A percentile compares a stretch with the other conserved stretches of the same genome.
Evolutionary conservation across 2,888 invertebrate genomes (phyloP).

Genomic region (Cantharis rufa): DNA sequence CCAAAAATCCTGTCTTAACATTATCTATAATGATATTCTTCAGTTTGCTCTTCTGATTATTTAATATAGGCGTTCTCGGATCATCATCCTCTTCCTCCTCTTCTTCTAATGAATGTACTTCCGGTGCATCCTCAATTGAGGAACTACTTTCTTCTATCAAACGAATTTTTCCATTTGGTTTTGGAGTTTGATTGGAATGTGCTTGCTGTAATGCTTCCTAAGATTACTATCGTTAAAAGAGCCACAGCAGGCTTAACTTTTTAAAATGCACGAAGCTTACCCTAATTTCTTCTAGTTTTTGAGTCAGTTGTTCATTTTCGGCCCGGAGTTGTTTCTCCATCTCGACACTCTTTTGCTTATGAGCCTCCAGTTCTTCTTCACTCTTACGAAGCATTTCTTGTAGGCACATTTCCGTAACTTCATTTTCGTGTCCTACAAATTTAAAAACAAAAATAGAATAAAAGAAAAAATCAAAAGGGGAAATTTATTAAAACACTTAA

Average conservation of each 20-base stretch:
- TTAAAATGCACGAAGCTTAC: conserved; percentile 8
- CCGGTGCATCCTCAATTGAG: not conserved
- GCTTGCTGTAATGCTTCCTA: not conserved
- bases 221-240: not conserved
- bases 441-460: not conserved
- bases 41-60: not conserved
- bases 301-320: conserved; percentile 15
- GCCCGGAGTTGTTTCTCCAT: conserved; percentile 57
- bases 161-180: not conserved
- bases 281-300: conserved; percentile 25
- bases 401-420: not conserved
- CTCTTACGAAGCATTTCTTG: conserved; percentile 28
- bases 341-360: conserved; percentile 57
- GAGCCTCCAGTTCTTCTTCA: conserved; percentile 44
- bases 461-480: not conserved
- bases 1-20: not conserved
- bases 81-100: not conserved
- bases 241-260: not conserved
- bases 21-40: not conserved
- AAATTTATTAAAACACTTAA: not conserved
- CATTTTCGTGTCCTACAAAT: not conserved
- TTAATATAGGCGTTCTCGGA: not conserved
- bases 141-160: not conserved
- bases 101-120: not conserved
- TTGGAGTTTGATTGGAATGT: not conserved